Evolutionary conservation across 2,888 invertebrate species (phyloP).

Genomic region (Pterobdella sp.): DNA sequence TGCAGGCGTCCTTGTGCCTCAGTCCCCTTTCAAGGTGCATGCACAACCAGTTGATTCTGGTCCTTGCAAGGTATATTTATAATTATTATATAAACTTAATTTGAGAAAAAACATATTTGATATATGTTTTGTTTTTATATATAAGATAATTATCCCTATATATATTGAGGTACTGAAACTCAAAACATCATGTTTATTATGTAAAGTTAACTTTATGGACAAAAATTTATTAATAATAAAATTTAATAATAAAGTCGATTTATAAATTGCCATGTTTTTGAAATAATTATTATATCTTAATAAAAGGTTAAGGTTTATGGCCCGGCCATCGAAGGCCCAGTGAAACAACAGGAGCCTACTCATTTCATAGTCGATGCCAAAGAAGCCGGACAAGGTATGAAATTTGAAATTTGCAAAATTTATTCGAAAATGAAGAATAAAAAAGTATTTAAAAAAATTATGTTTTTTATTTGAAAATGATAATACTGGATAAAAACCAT

Average conservation of each 20-base stretch:
- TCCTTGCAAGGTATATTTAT: slow-evolving; percentile 16
- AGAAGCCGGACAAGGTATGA: slow-evolving; percentile 30
- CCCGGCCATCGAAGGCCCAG: slow-evolving; percentile 29
- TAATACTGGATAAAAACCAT: background rate
- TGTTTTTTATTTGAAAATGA: no score
- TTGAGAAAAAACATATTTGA: no score
- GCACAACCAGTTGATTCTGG: slow-evolving; percentile 13
- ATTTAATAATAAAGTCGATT: background rate
- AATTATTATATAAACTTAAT: background rate
- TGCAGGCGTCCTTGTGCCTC: slow-evolving; percentile 26
- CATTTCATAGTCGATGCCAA: slow-evolving; percentile 31
- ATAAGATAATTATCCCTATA: no score
- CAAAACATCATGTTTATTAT: no score
- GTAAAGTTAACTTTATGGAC: no score
- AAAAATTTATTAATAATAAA: no score
- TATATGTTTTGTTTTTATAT: no score
- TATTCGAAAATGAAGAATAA: no score
- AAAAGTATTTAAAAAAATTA: no score
- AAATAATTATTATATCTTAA: no score
- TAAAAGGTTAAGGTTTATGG: slow-evolving; percentile 31
- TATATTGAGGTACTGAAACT: no score
- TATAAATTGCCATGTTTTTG: background rate
- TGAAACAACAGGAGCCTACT: slow-evolving; percentile 19
- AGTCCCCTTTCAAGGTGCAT: slow-evolving; percentile 26
- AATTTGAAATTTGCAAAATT: no score